These are phyloP conservation scores for Mythimna impura DNA, from an alignment of 2,888 invertebrate genomes.

Conservation along the genomic window DNA sequence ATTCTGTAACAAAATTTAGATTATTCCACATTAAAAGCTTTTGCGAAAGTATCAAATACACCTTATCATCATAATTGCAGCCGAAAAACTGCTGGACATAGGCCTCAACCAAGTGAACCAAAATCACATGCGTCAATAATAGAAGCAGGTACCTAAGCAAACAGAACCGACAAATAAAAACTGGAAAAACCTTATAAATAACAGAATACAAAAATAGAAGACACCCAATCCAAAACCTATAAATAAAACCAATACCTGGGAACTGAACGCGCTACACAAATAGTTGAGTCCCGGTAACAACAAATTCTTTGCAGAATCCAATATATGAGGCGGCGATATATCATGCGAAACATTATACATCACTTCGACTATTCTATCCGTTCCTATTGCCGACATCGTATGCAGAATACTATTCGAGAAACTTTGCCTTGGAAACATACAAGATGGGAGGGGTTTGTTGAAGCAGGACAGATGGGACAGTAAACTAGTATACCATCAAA, in stretches of 20 bases:
- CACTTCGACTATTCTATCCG: conserved; percentile 71
- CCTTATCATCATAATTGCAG: neutral
- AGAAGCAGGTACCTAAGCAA: neutral
- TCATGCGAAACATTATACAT: conserved; percentile 72
- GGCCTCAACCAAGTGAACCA: neutral
- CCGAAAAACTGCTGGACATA: neutral
- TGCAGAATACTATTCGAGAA: conserved; percentile 73
- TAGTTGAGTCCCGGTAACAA: conserved; percentile 32
- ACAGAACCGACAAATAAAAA: neutral
- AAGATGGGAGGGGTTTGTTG: conserved; percentile 4
- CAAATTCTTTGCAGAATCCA: conserved; percentile 61
- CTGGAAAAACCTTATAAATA: conserved; percentile 1
- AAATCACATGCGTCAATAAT: neutral
- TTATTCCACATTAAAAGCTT: neutral
- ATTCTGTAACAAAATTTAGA: too few relatives aligned
- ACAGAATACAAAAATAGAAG: conserved; percentile 14
- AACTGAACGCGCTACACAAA: conserved; percentile 39
- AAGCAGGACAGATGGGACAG: neutral
- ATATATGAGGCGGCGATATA: conserved; percentile 67
- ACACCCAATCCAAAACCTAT: conserved; percentile 18
- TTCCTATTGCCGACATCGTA: conserved; percentile 69
- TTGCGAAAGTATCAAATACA: neutral
- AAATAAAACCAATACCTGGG: conserved; percentile 44
- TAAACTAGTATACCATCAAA: neutral
- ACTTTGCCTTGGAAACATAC: conserved; percentile 66